Evolutionary conservation across 2,888 invertebrate genomes (phyloP).

Genomic region (Watsonalla cultraria): DNA sequence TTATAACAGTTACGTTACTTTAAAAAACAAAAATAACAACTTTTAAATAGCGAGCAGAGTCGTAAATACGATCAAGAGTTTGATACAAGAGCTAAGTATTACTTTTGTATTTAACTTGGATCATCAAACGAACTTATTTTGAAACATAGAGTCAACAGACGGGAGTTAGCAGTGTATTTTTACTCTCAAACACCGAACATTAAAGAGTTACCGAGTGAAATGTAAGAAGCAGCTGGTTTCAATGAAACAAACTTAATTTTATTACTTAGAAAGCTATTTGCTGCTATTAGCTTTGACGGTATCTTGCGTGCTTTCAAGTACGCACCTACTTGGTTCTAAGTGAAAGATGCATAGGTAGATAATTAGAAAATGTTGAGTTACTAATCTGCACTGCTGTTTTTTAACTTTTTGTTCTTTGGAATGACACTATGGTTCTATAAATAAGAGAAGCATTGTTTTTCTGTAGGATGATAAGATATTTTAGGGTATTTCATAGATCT

Average conservation of each 20-base stretch:
- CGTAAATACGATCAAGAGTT: neutral
- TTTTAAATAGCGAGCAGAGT: neutral
- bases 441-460: no score
- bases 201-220: slow-evolving; percentile 48
- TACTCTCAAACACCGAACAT: slow-evolving; percentile 43
- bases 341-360: no score
- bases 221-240: slow-evolving; percentile 41
- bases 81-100: neutral
- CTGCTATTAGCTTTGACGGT: neutral
- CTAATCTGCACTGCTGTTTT: no score
- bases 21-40: neutral
- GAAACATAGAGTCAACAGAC: slow-evolving; percentile 37
- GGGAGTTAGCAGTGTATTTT: slow-evolving; percentile 44
- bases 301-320: neutral
- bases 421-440: no score
- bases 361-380: no score
- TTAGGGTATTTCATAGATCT: no score
- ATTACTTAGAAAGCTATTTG: slow-evolving; percentile 22
- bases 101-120: neutral
- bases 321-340: no score
- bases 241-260: slow-evolving; percentile 34
- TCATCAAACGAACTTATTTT: slow-evolving; percentile 1
- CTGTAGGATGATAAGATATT: no score
- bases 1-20: neutral
- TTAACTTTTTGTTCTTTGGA: no score